Conservation (phyloP, 2,888 invertebrate genomes). For the Glaucopsyche alexis region DNA sequence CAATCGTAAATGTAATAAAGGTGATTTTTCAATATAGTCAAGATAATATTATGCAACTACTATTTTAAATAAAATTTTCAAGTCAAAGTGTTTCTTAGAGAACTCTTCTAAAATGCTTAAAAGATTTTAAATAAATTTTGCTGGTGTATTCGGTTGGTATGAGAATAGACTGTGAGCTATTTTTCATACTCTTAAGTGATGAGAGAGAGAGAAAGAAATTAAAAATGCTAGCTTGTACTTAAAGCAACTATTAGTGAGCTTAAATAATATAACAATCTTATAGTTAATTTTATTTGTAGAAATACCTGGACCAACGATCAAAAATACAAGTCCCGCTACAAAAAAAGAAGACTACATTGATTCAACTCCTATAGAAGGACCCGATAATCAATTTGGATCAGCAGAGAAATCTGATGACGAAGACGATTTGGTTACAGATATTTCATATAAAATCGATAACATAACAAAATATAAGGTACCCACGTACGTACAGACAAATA, state of each 20-base stretch:
- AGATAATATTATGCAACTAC: no score
- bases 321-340: slow-evolving; percentile 73
- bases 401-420: slow-evolving; percentile 86
- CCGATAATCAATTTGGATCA: slow-evolving; percentile 85
- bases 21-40: neutral
- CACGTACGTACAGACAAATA: slow-evolving; percentile 46
- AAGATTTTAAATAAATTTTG: no score
- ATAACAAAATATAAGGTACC: slow-evolving; percentile 53
- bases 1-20: slow-evolving; percentile 4
- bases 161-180: no score
- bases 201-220: no score
- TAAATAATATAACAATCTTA: neutral
- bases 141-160: no score
- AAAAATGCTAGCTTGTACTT: no score
- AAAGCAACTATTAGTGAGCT: no score
- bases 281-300: slow-evolving; percentile 69
- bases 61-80: no score
- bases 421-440: slow-evolving; percentile 61
- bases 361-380: slow-evolving; percentile 70
- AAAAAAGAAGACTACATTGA: slow-evolving; percentile 80
- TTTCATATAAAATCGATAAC: slow-evolving; percentile 43
- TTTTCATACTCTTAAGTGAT: no score
- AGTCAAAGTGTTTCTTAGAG: no score
- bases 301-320: slow-evolving; percentile 85
- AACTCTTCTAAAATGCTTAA: no score